A percentile compares a stretch with the other conserved stretches of the same genome.
Conservation (phyloP, 2,888 invertebrate species). For the Hydroisotoma schaefferi region DNA sequence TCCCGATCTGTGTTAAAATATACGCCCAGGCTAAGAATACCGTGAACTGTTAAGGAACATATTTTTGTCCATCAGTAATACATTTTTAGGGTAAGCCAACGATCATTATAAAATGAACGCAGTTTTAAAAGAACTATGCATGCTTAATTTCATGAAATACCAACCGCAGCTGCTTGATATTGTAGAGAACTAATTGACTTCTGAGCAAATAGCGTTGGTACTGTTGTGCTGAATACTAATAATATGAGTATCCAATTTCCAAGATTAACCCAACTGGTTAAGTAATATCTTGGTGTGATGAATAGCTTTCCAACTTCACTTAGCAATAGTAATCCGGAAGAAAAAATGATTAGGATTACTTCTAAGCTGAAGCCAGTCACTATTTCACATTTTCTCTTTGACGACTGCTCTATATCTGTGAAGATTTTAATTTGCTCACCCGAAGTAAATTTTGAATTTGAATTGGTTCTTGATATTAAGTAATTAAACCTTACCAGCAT, state of each 20-base stretch:
- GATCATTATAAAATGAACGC: neutral
- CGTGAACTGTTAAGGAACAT: constrained; percentile 20
- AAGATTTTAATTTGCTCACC: too few relatives aligned
- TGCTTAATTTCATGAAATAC: neutral
- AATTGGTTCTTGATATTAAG: too few relatives aligned
- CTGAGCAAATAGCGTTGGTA: constrained; percentile 32
- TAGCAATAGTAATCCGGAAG: constrained; percentile 31
- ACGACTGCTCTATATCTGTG: neutral
- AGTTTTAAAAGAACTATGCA: neutral
- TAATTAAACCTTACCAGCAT: too few relatives aligned
- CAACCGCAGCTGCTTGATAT: constrained; percentile 35
- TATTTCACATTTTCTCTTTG: constrained; percentile 16
- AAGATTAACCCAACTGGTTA: constrained; percentile 31
- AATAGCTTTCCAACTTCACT: constrained; percentile 37
- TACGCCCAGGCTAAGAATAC: constrained; percentile 33
- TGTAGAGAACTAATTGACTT: constrained; percentile 22
- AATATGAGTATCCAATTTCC: constrained; percentile 39
- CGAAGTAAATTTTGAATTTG: too few relatives aligned
- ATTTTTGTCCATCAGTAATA: neutral
- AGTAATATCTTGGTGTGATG: constrained; percentile 37
- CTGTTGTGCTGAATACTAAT: constrained; percentile 30
- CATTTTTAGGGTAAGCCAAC: neutral
- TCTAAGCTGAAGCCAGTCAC: constrained; percentile 27
- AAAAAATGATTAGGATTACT: constrained; percentile 29
- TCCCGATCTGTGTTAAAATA: constrained; percentile 27